Conservation (phyloP, 2,113 vertebrate genomes). For the Apteryx mantelli region DNA sequence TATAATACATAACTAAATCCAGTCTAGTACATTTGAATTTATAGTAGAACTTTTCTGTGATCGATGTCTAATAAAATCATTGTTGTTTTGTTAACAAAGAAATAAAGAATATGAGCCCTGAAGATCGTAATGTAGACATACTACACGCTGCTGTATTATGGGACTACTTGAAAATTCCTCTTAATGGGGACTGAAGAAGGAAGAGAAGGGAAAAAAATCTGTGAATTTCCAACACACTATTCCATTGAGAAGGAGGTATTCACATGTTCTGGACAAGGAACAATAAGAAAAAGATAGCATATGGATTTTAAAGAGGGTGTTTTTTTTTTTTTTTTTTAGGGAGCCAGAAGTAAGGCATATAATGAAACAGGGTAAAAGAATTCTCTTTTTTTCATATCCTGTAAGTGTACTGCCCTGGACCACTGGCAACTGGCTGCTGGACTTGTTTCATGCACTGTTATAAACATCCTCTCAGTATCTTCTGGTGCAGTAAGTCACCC, state of each 20-base stretch:
- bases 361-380: not conserved
- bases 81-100: not conserved
- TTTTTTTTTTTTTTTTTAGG: not conserved
- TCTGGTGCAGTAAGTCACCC: slow-evolving; percentile 12
- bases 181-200: not conserved
- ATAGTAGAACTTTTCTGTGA: not conserved
- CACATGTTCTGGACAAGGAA: not conserved
- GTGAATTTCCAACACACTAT: not conserved
- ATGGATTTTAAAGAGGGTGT: not conserved
- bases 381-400: not conserved
- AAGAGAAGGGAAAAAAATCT: not conserved
- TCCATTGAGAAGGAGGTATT: not conserved
- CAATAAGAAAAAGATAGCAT: not conserved
- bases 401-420: not conserved
- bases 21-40: not conserved
- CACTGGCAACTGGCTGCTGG: not conserved
- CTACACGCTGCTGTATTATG: not conserved
- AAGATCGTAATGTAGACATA: not conserved
- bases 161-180: not conserved
- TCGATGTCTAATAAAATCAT: not conserved
- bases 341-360: not conserved
- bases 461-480: slow-evolving; percentile 7
- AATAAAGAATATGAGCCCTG: not conserved
- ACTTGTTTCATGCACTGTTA: not conserved
- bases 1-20: not conserved